phyloP scores from a whole-genome alignment of 2,797 vertebrate genomes.

The Hydrocynus forskahlii region DNA sequence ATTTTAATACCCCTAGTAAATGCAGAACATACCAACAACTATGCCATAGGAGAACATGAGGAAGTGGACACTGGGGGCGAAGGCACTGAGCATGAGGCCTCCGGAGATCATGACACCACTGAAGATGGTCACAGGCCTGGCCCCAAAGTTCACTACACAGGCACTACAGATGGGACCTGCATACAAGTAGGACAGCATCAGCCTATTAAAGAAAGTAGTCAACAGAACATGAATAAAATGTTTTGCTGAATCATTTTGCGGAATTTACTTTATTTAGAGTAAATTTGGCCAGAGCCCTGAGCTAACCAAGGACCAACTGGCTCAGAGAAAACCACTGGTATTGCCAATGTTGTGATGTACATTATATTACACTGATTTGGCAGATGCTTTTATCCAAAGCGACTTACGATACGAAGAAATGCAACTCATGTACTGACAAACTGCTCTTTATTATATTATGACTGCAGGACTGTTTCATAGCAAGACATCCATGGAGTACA shows the following conservation, averaged over 20 bases:
- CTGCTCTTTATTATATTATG: slow-evolving; percentile 17
- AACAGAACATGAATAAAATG: not conserved
- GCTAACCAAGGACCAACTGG: not conserved
- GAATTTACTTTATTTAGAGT: not conserved
- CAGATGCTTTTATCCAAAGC: too few relatives aligned
- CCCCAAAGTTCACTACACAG: slow-evolving; percentile 86
- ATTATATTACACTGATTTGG: too few relatives aligned
- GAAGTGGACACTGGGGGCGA: slow-evolving; percentile 86
- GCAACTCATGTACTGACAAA: not conserved
- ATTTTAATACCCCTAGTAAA: not conserved
- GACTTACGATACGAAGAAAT: too few relatives aligned
- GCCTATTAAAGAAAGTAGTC: not conserved
- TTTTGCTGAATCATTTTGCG: too few relatives aligned
- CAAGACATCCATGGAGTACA: not conserved
- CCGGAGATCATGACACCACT: slow-evolving; percentile 87
- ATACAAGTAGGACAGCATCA: slow-evolving; percentile 2
- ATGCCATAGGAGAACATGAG: slow-evolving; percentile 87
- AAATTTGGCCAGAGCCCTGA: not conserved
- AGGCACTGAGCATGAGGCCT: slow-evolving; percentile 87
- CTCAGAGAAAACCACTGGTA: slow-evolving; percentile 8
- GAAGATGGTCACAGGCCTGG: slow-evolving; percentile 86
- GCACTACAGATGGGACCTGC: slow-evolving; percentile 87
- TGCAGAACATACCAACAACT: slow-evolving; percentile 82
- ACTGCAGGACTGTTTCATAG: not conserved
- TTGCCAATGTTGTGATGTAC: not conserved